Conservation (phyloP, 2,113 vertebrate species). For the Harpagus bidentatus region DNA sequence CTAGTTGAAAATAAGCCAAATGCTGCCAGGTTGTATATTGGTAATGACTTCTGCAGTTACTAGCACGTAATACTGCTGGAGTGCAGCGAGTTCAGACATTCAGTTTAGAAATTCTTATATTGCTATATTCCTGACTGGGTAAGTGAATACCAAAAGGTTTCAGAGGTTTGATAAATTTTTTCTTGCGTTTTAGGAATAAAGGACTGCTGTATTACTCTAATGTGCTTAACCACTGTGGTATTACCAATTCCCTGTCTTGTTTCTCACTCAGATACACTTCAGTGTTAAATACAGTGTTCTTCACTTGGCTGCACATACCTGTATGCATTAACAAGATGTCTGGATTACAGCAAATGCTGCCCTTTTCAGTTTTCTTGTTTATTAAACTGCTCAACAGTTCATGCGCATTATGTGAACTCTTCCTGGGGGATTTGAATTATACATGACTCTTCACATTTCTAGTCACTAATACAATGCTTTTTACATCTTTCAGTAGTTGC, state of each 20-base stretch:
- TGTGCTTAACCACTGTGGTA: background rate
- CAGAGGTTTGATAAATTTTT: background rate
- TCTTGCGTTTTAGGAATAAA: background rate
- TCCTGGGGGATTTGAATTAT: constrained; percentile 20
- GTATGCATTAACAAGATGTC: background rate
- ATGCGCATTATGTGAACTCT: background rate
- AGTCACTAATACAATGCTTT: background rate
- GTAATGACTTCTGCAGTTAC: background rate
- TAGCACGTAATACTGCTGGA: background rate
- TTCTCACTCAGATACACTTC: background rate
- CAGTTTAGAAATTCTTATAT: background rate
- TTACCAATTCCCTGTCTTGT: background rate
- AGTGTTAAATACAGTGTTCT: background rate
- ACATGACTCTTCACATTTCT: background rate
- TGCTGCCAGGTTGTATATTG: background rate
- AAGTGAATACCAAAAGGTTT: background rate
- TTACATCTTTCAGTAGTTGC: background rate
- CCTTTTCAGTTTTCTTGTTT: background rate
- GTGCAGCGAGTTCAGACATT: background rate
- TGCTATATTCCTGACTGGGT: background rate
- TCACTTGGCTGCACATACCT: background rate
- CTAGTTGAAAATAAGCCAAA: background rate
- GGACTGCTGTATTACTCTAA: background rate
- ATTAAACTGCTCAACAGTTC: background rate
- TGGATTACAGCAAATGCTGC: background rate